These are phyloP conservation scores for Bradypodion pumilum DNA, from an alignment of 2,797 vertebrate species.

Conservation along the genomic window DNA sequence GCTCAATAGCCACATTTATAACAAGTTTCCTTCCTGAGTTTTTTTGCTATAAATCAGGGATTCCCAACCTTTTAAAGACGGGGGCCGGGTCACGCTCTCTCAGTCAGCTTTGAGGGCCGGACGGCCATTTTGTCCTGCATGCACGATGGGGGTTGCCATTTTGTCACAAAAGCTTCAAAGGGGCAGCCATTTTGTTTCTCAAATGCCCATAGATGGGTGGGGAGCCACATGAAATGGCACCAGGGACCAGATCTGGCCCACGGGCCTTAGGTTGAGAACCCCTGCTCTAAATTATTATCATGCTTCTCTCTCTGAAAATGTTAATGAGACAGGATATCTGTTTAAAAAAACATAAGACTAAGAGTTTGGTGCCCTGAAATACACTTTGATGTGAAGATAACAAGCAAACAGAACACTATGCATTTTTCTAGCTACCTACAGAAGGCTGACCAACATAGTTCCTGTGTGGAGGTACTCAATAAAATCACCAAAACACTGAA, in stretches of 20 bases:
- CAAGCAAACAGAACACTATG: too few relatives aligned
- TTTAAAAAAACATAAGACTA: background rate
- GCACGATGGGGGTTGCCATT: too few relatives aligned
- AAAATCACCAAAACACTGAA: background rate
- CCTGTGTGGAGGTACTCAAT: background rate
- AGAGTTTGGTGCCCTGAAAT: background rate
- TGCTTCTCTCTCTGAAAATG: background rate
- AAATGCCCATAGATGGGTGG: too few relatives aligned
- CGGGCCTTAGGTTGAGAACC: too few relatives aligned
- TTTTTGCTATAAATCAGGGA: background rate
- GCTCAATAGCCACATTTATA: background rate
- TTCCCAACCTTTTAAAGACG: too few relatives aligned
- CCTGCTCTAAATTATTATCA: background rate
- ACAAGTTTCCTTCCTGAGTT: background rate
- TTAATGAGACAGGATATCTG: background rate
- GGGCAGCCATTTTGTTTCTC: too few relatives aligned
- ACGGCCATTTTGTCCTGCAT: too few relatives aligned
- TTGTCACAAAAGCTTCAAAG: too few relatives aligned
- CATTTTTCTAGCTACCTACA: background rate
- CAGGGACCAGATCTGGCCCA: too few relatives aligned
- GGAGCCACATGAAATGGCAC: too few relatives aligned
- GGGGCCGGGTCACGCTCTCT: too few relatives aligned
- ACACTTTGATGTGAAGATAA: background rate
- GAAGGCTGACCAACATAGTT: background rate
- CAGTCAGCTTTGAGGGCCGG: too few relatives aligned